Conservation (phyloP, 2,113 vertebrate species). For the Cochlearius cochlearius region DNA sequence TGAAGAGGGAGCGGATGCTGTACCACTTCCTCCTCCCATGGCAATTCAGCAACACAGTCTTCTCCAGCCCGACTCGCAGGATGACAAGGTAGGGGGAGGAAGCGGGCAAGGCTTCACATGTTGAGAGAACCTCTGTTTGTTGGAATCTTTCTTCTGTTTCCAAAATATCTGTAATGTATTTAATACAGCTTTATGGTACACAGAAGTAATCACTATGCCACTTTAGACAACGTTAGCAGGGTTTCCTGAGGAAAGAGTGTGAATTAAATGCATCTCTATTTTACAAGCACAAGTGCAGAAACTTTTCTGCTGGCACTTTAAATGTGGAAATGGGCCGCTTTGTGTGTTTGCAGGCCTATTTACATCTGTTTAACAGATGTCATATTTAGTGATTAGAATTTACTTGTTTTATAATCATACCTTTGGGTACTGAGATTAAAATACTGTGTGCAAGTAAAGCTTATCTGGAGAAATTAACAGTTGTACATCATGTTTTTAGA, state of each 20-base stretch:
- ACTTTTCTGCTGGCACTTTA: neutral
- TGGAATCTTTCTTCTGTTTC: neutral
- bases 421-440: neutral
- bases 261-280: neutral
- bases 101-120: neutral
- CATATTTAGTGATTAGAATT: neutral
- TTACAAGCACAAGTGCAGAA: neutral
- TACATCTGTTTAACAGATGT: neutral
- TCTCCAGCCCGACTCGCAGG: slow-evolving; percentile 93
- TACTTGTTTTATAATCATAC: neutral
- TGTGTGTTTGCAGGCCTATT: neutral
- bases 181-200: neutral
- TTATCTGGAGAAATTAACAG: neutral
- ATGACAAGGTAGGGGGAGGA: slow-evolving; percentile 89
- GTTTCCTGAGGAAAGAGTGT: neutral
- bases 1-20: slow-evolving; percentile 91
- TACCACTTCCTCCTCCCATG: slow-evolving; percentile 96
- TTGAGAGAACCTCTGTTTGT: neutral
- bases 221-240: neutral
- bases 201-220: neutral
- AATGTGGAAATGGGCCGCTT: neutral
- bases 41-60: slow-evolving; percentile 99
- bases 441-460: neutral
- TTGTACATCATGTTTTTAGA: neutral
- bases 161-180: neutral